Evolutionary conservation across 2,888 invertebrate genomes (phyloP), one percentile per base, ranked within the genome.

Genomic region (Drosophila testacea): DNA sequence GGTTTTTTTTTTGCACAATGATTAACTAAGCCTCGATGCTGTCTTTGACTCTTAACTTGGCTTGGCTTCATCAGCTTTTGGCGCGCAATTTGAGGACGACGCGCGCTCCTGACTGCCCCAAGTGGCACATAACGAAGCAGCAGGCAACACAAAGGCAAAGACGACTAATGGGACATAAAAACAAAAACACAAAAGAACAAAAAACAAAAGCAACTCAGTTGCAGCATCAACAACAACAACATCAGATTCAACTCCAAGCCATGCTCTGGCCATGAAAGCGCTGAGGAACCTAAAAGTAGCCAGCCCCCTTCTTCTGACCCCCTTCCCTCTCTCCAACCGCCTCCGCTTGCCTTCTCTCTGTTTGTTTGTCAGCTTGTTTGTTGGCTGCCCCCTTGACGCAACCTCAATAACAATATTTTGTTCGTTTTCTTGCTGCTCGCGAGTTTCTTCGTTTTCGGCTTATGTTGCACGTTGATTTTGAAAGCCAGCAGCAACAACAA

Each of bases 321-420:
- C 32, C 10, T 5, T 13, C n/a, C 42, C 4, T 1, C 34, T 34
- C 6, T n/a, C 27, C 41, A 13, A 9, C 13, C 57, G 9, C 30
- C 27, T 3, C 28, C 10, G 1, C 34, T 36, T 9, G 1, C 1
- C 16, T 22, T 56, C 32, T 41, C 11, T 47, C 30, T 47, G 44
- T 54, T 42, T 56, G 66, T 67, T 55, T 63, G 54, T 55, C 68
- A 32, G 60, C 36, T 63, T 59, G 65, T 63, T 69, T 55, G 62
- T 30, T 61, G 34, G 54, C 34, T 57, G 69, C 57, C 69, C 71
- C 52, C 72, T 73, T 74, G 67, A 61, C 59, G 71, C 80, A 85
- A 82, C 73, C 83, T 80, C 83, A 78, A 85, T 85, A 83, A 70
- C 73, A 80, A 76, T 78, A 76, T 82, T 76, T 77, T 75, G 69